These are phyloP conservation scores for Planiliza haematocheilus DNA, from an alignment of 2,113 vertebrate species.

Conservation along the genomic window DNA sequence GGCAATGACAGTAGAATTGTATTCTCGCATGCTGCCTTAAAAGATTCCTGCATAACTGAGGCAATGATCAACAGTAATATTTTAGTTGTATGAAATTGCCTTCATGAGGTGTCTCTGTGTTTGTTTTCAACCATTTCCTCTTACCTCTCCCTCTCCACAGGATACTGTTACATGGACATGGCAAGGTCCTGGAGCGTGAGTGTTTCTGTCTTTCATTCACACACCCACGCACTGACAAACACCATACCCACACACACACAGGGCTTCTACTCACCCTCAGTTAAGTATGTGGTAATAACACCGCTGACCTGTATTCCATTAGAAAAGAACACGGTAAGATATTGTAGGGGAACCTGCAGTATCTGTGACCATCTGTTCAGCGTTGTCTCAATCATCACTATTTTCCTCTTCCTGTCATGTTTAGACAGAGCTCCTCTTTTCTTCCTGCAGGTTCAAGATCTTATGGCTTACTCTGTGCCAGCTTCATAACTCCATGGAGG, in stretches of 20 bases:
- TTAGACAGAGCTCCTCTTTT: background rate
- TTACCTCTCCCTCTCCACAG: slow-evolving; percentile 56
- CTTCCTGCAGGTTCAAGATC: slow-evolving; percentile 87
- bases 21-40: too few relatives aligned
- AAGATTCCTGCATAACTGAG: too few relatives aligned
- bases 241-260: background rate
- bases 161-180: slow-evolving; percentile 80
- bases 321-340: background rate
- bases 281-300: slow-evolving; percentile 14
- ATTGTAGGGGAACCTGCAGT: slow-evolving; percentile 5
- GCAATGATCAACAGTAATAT: too few relatives aligned
- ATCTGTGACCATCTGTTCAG: background rate
- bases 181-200: slow-evolving; percentile 77
- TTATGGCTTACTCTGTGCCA: slow-evolving; percentile 97
- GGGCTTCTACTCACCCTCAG: background rate
- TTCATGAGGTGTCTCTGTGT: background rate
- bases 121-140: slow-evolving; percentile 29
- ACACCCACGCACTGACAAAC: background rate
- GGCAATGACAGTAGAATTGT: too few relatives aligned
- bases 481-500: slow-evolving; percentile 90
- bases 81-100: background rate
- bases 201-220: slow-evolving; percentile 26
- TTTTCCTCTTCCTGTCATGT: background rate
- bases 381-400: background rate
- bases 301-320: slow-evolving; percentile 19